A percentile compares a stretch with the other conserved stretches of the same genome.
phyloP scores from a whole-genome alignment of 2,113 vertebrate genomes.

The Ploceus nigricollis region DNA sequence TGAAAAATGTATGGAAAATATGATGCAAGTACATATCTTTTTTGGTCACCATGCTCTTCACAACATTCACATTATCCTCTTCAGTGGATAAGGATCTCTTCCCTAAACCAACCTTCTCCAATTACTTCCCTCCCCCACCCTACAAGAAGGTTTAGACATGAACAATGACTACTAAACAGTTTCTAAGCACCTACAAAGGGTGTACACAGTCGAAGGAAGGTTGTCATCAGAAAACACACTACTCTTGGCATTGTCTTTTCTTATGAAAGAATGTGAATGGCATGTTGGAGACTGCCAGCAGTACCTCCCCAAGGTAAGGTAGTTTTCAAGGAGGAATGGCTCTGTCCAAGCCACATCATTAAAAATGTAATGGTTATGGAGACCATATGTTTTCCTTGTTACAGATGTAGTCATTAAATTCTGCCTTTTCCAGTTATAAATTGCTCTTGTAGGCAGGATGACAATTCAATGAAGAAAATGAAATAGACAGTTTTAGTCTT shows the following conservation, averaged over 20 bases:
- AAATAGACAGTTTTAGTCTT: neutral
- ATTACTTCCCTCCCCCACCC: neutral
- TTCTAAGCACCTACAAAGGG: neutral
- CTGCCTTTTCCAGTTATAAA: constrained; percentile 32
- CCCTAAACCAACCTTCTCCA: neutral
- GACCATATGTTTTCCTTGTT: constrained; percentile 35
- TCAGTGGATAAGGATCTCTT: constrained; percentile 15
- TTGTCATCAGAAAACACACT: neutral
- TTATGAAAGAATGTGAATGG: neutral
- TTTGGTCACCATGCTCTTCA: neutral
- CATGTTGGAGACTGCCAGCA: neutral
- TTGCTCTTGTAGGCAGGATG: neutral
- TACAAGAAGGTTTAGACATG: neutral
- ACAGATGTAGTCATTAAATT: neutral
- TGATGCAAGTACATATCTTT: neutral
- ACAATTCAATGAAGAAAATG: constrained; percentile 31
- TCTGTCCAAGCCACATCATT: constrained; percentile 41
- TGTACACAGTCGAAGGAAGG: neutral
- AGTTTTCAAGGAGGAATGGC: neutral
- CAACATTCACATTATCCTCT: neutral
- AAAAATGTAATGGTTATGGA: constrained; percentile 36
- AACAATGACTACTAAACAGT: neutral
- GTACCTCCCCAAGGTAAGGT: constrained; percentile 3
- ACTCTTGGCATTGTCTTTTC: neutral
- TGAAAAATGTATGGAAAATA: constrained; percentile 49